Evolutionary conservation across 2,113 vertebrate genomes (phyloP).

Genomic region (Ursus arctos): DNA sequence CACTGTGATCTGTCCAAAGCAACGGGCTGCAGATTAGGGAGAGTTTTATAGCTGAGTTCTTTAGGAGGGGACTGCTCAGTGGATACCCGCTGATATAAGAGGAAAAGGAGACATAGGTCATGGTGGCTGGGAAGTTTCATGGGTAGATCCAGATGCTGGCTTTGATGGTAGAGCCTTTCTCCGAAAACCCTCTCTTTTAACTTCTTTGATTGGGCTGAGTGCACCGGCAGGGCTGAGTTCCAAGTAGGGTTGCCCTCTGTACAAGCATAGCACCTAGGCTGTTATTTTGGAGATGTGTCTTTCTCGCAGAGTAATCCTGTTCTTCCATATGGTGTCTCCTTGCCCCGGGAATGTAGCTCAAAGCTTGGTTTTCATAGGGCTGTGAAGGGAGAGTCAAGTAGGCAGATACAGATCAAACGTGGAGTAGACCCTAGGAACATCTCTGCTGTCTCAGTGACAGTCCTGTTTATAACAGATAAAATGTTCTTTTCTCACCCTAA

Average conservation of each 20-base stretch:
- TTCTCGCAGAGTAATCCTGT: constrained; percentile 38
- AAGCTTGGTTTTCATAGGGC: not conserved
- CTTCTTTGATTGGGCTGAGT: not conserved
- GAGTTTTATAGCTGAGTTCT: constrained; percentile 19
- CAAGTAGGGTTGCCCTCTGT: not conserved
- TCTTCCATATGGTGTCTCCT: not conserved
- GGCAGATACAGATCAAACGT: not conserved
- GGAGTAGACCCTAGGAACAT: not conserved
- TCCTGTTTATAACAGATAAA: constrained; percentile 32
- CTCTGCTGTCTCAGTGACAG: not conserved
- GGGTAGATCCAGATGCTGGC: not conserved
- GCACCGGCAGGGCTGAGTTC: constrained; percentile 24
- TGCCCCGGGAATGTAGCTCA: not conserved
- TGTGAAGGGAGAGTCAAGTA: constrained; percentile 16
- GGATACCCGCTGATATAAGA: not conserved
- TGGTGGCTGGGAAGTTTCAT: not conserved
- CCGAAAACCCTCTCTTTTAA: not conserved
- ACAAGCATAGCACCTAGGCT: not conserved
- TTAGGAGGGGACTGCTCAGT: not conserved
- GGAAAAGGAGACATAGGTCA: constrained; percentile 50
- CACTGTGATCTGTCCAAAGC: not conserved
- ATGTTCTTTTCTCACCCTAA: not conserved
- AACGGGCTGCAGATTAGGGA: not conserved
- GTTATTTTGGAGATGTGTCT: constrained; percentile 37
- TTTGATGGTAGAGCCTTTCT: constrained; percentile 49